A percentile compares a stretch with the other conserved stretches of the same genome.
Conservation (phyloP, 2,888 invertebrate species). For the Eremobia ochroleuca region DNA sequence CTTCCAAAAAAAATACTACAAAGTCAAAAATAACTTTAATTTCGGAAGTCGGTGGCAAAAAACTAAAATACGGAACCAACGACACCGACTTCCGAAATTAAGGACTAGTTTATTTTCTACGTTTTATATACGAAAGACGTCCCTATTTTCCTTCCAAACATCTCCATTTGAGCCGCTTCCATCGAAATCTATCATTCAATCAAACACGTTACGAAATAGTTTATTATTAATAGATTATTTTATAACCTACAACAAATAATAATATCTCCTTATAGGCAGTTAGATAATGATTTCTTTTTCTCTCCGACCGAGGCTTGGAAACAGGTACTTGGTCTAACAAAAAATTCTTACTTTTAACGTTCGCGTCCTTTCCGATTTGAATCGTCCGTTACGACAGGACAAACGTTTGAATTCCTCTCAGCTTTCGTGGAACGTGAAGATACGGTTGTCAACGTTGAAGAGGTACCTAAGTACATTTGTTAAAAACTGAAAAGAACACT, state of each 20-base stretch:
- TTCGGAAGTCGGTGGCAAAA: too few species aligned
- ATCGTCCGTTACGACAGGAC: slow-evolving; percentile 25
- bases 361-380: slow-evolving; percentile 37
- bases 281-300: slow-evolving; percentile 32
- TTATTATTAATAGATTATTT: not conserved
- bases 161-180: not conserved
- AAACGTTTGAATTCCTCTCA: slow-evolving; percentile 27
- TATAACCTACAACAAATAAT: slow-evolving; percentile 16
- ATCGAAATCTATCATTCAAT: not conserved
- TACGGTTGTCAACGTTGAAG: slow-evolving; percentile 1
- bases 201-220: not conserved
- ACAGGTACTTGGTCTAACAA: slow-evolving; percentile 44
- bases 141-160: not conserved
- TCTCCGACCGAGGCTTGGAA: slow-evolving; percentile 6
- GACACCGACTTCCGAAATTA: too few species aligned
- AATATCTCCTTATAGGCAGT: not conserved
- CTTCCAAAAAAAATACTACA: too few species aligned
- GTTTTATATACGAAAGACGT: not conserved
- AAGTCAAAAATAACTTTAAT: too few species aligned
- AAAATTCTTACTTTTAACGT: slow-evolving; percentile 38
- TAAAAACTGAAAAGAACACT: not conserved
- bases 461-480: not conserved
- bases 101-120: not conserved
- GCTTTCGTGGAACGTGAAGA: slow-evolving; percentile 17
- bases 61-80: too few species aligned